Evolutionary conservation across 2,888 invertebrate genomes (phyloP), one percentile per base, ranked within the genome.

Genomic region (Drosophila neoperkinsi): DNA sequence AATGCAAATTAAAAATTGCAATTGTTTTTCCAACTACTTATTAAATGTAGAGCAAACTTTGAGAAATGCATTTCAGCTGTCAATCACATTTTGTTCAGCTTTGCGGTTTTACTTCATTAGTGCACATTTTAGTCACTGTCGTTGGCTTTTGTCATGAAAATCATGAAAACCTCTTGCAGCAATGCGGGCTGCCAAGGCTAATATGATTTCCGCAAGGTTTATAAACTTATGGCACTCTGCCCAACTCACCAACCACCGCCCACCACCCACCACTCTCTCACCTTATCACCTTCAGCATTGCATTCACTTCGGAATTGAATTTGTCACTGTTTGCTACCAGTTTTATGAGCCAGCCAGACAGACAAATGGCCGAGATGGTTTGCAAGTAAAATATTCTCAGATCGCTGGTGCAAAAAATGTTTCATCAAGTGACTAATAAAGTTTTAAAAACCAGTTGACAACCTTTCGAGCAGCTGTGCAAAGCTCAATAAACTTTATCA

Each of bases 1-100:
- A 77, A 77, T 79, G 69, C 73, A 81, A 81, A 74, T 77, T 73
- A 67, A 81, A 77, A 73, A 57, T 64, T 67, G 68, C 77, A 65
- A 73, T 81, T 79, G 79, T 69, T 67, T 69, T 59, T 33, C 31
- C 57, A 56, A 34, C 63, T 46, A 50, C 70, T 52, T 70, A 62
- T 79, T 59, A 68, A 69, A 69, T 62, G 58, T 49, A 62, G 64
- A 65, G 55, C 63, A 49, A 70, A 62, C 62, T 63, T 76, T 76
- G 56, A 53, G 59, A 53, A 57, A 28, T 71, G 51, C 57, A 64
- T 71, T 71, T 58, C 33, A 51, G 33, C 56, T 62, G 51, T 28
- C 63, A 71, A 64, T 71, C 53, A 46, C n/a, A 18, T 31, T 25
- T 28, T 59, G 38, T 34, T 46, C 59, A 60, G 51, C 71, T 66